These are phyloP conservation scores for Noctua comes DNA, from an alignment of 2,888 invertebrate genomes.

Conservation along the genomic window DNA sequence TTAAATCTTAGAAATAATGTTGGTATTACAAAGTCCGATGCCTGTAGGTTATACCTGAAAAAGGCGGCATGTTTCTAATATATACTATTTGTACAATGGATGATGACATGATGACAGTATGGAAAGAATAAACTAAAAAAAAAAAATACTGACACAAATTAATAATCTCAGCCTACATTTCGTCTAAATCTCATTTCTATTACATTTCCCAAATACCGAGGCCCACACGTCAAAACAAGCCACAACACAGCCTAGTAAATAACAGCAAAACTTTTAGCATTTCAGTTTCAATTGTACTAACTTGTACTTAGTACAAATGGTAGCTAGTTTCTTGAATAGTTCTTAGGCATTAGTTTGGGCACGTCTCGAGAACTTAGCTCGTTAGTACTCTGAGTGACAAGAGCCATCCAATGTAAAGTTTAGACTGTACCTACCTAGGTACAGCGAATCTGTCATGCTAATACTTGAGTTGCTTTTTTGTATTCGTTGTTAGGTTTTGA, in stretches of 20 bases:
- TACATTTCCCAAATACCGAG: neutral
- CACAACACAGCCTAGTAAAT: conserved; percentile 14
- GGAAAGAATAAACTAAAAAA: no score
- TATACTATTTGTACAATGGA: no score
- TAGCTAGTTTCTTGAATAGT: conserved; percentile 66
- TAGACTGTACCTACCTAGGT: neutral
- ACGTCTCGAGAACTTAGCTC: conserved; percentile 73
- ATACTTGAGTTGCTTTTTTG: conserved; percentile 6
- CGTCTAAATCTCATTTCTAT: no score
- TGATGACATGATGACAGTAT: no score
- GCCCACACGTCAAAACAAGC: conserved; percentile 4
- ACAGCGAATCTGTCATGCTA: conserved; percentile 44
- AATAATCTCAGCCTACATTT: no score
- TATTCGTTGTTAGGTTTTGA: neutral
- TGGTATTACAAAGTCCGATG: no score
- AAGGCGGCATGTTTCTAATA: no score
- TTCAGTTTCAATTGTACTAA: conserved; percentile 59
- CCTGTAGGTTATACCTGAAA: no score
- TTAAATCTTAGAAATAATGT: no score
- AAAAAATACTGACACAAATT: no score
- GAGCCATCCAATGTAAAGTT: conserved; percentile 56
- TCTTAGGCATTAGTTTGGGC: conserved; percentile 68
- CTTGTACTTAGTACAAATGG: conserved; percentile 51
- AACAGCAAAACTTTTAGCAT: conserved; percentile 53
- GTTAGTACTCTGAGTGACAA: conserved; percentile 69